Conservation (phyloP, 2,888 invertebrate genomes). For the Osmoderma eremita region DNA sequence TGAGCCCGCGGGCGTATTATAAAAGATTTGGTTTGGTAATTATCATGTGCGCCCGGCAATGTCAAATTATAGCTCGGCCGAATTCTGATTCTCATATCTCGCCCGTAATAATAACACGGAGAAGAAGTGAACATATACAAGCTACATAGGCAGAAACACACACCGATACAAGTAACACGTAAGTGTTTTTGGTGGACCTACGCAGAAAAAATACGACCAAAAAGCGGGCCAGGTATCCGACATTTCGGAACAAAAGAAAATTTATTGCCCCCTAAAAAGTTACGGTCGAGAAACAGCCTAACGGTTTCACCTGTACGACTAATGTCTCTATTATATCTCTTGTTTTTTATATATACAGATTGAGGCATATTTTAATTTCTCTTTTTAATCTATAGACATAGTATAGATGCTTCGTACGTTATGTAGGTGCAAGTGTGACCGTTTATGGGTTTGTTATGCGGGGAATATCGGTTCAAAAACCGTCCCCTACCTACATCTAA, state of each 20-base stretch:
- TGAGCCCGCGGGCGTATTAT: slow-evolving; percentile 7
- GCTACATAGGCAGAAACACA: slow-evolving; percentile 5
- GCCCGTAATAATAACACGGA: slow-evolving; percentile 25
- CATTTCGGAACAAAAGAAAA: slow-evolving; percentile 52
- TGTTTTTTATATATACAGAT: no score
- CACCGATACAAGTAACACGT: not conserved
- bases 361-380: no score
- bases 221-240: slow-evolving; percentile 46
- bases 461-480: no score
- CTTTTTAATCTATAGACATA: no score
- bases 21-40: slow-evolving; percentile 38
- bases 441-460: no score
- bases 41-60: slow-evolving; percentile 24
- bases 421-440: no score
- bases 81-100: slow-evolving; percentile 23
- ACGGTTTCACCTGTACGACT: slow-evolving; percentile 49
- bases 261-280: slow-evolving; percentile 54
- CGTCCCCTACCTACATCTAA: no score
- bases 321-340: slow-evolving; percentile 29
- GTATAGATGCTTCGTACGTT: no score
- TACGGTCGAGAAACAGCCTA: slow-evolving; percentile 52
- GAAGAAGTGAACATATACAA: not conserved
- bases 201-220: slow-evolving; percentile 17
- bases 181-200: slow-evolving; percentile 18
- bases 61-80: slow-evolving; percentile 38